Percentiles rank a stretch among this genome's conserved stretches.
phyloP scores from a whole-genome alignment of 2,113 vertebrate genomes.

The Lipophrys pholis region DNA sequence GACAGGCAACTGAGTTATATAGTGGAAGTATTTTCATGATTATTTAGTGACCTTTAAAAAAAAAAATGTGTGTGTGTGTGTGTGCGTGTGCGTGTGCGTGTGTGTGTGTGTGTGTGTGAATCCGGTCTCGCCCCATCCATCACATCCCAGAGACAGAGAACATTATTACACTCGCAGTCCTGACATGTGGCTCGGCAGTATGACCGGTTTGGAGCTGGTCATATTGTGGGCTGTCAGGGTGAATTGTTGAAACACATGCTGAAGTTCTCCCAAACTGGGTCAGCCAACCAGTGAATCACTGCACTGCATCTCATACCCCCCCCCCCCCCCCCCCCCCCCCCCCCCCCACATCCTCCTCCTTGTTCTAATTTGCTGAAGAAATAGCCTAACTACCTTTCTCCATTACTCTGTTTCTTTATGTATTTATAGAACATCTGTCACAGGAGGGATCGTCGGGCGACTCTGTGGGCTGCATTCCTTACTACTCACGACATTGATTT shows the following conservation, averaged over 20 bases:
- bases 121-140: constrained; percentile 10
- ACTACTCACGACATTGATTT: neutral
- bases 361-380: constrained; percentile 51
- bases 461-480: constrained; percentile 23
- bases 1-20: too few relatives aligned
- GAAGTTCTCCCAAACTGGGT: constrained; percentile 64
- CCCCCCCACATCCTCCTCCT: constrained; percentile 58
- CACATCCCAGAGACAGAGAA: constrained; percentile 26
- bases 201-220: constrained; percentile 50
- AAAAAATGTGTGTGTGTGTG: constrained; percentile 27
- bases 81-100: constrained; percentile 1
- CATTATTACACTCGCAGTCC: constrained; percentile 37
- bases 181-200: constrained; percentile 23
- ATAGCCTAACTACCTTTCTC: constrained; percentile 51
- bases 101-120: neutral
- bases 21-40: neutral
- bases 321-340: constrained; percentile 49
- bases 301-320: constrained; percentile 34
- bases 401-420: constrained; percentile 43
- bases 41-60: constrained; percentile 34
- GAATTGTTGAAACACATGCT: constrained; percentile 59
- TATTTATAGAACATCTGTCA: constrained; percentile 49
- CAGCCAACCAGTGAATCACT: constrained; percentile 69
- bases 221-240: constrained; percentile 63
- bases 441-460: constrained; percentile 28